Conservation (phyloP, 1,140 invertebrate species). For the Himalopsyche phryganea region DNA sequence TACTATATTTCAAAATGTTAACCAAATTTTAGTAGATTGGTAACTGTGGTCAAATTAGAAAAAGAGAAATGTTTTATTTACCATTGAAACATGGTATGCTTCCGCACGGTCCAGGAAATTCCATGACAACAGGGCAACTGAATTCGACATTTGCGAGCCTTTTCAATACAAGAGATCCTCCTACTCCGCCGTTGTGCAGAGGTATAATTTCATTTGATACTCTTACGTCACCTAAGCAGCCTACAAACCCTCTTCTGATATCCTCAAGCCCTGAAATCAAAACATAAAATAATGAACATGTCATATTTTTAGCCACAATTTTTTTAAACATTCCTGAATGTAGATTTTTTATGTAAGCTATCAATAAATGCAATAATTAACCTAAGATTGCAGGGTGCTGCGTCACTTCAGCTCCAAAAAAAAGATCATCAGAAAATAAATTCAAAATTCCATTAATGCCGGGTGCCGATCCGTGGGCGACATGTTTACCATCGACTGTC, state of each 20-base stretch:
- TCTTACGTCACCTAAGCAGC: conserved; percentile 83
- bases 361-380: no score
- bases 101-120: conserved; percentile 69
- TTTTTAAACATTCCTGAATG: no score
- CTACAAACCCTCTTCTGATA: conserved; percentile 74
- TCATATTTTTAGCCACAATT: no score
- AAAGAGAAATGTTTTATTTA: conserved; percentile 5
- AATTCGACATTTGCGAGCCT: conserved; percentile 75
- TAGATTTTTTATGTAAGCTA: no score
- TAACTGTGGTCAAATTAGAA: no score
- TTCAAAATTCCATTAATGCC: conserved; percentile 78
- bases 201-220: conserved; percentile 72
- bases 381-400: conserved; percentile 59
- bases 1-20: no score
- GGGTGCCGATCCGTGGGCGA: conserved; percentile 72
- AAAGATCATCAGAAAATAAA: conserved; percentile 72
- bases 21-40: no score
- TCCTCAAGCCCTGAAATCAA: conserved; percentile 60
- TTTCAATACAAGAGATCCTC: conserved; percentile 64
- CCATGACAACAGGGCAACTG: conserved; percentile 64
- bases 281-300: no score
- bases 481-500: conserved; percentile 68
- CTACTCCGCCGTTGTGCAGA: conserved; percentile 57
- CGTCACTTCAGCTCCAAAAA: conserved; percentile 76
- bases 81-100: conserved; percentile 81